Evolutionary conservation across 2,888 invertebrate genomes (phyloP).

Genomic region (Dermolepida albohirtum): DNA sequence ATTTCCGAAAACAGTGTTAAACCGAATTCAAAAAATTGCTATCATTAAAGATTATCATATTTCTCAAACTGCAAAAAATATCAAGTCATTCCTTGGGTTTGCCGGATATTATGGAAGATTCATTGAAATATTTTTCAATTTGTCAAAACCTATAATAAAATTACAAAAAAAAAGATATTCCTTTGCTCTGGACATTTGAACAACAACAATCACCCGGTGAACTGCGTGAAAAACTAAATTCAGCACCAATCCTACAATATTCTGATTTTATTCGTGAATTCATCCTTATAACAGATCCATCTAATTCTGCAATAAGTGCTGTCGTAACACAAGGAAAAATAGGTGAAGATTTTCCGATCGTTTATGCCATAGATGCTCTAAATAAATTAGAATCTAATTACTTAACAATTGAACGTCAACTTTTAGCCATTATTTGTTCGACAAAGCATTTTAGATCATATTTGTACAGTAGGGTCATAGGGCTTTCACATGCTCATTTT

Average conservation of each 20-base stretch:
- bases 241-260: constrained; percentile 47
- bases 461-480: constrained; percentile 57
- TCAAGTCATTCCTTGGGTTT: constrained; percentile 54
- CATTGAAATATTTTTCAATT: too few relatives aligned
- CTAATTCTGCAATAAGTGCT: constrained; percentile 54
- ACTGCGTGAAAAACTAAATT: constrained; percentile 41
- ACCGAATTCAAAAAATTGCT: constrained; percentile 30
- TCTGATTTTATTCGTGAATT: constrained; percentile 52
- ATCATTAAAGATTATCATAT: constrained; percentile 34
- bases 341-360: constrained; percentile 56
- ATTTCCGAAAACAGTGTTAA: constrained; percentile 50
- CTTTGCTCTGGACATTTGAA: constrained; percentile 48
- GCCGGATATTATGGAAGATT: too few relatives aligned
- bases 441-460: constrained; percentile 59
- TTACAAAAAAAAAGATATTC: too few relatives aligned
- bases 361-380: constrained; percentile 57
- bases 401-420: constrained; percentile 58
- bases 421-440: constrained; percentile 59
- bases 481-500: too few relatives aligned
- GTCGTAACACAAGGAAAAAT: constrained; percentile 54
- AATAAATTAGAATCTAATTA: constrained; percentile 58
- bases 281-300: constrained; percentile 57
- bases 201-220: constrained; percentile 44
- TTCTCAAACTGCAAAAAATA: constrained; percentile 39
- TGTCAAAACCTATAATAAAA: too few relatives aligned